phyloP scores from a whole-genome alignment of 2,797 vertebrate genomes.

The Echiichthys vipera region DNA sequence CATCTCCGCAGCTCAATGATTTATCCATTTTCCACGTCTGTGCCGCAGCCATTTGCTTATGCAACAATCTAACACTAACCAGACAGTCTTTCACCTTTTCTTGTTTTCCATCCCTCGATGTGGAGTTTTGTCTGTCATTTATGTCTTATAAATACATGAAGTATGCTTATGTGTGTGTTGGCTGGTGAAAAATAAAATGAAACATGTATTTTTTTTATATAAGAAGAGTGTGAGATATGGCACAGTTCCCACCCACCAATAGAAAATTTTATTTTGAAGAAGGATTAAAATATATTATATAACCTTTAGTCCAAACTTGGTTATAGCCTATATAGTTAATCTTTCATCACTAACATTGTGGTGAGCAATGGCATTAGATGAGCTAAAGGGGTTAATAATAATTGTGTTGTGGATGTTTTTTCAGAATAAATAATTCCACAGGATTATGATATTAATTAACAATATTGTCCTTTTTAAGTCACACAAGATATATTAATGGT shows the following conservation, averaged over 20 bases:
- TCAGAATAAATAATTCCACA: neutral
- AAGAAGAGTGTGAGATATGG: constrained; percentile 37
- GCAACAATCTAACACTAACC: constrained; percentile 55
- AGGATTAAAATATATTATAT: constrained; percentile 67
- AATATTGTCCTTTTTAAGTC: neutral
- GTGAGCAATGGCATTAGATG: constrained; percentile 57
- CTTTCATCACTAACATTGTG: constrained; percentile 70
- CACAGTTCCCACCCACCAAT: constrained; percentile 38
- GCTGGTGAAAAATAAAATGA: constrained; percentile 6
- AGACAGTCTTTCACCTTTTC: constrained; percentile 31
- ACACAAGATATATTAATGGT: neutral
- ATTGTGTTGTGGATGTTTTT: constrained; percentile 3
- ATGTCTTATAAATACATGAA: neutral
- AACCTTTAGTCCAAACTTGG: constrained; percentile 34
- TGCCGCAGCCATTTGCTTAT: constrained; percentile 51
- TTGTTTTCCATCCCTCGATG: constrained; percentile 38
- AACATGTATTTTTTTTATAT: neutral
- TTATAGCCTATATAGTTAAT: constrained; percentile 67
- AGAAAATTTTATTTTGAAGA: constrained; percentile 54
- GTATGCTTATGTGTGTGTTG: neutral
- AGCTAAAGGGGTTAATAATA: constrained; percentile 35
- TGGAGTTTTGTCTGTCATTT: neutral
- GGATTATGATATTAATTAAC: neutral
- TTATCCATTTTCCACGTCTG: constrained; percentile 64
- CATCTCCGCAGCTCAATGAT: constrained; percentile 61